phyloP scores from a whole-genome alignment of 1,140 invertebrate genomes.

The Brachionus manjavacas region DNA sequence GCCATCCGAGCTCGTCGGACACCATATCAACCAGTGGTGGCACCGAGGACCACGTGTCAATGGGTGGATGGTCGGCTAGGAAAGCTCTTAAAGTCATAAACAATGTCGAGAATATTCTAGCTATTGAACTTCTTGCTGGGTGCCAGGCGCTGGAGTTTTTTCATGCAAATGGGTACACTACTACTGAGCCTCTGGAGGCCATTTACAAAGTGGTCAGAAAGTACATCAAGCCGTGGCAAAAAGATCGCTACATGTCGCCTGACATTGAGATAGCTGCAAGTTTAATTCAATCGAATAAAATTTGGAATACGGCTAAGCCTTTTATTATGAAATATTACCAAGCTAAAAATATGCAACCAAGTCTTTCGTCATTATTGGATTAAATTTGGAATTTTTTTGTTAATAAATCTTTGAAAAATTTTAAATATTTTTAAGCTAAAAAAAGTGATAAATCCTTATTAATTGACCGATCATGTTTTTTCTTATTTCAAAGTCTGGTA shows the following conservation, averaged over 20 bases:
- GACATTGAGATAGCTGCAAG: slow-evolving; percentile 65
- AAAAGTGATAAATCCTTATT: too few relatives aligned
- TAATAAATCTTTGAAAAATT: not conserved
- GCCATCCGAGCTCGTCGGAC: slow-evolving; percentile 70
- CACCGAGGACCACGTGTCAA: slow-evolving; percentile 72
- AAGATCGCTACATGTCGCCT: slow-evolving; percentile 67
- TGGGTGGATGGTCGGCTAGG: slow-evolving; percentile 70
- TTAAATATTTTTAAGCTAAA: not conserved
- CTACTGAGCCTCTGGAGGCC: slow-evolving; percentile 67
- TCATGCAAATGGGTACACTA: slow-evolving; percentile 63
- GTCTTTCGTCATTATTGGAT: not conserved
- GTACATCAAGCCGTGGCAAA: slow-evolving; percentile 62
- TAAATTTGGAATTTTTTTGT: slow-evolving; percentile 4
- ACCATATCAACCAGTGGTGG: slow-evolving; percentile 69
- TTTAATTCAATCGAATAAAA: slow-evolving; percentile 62
- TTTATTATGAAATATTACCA: slow-evolving; percentile 24
- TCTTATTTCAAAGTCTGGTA: too few relatives aligned
- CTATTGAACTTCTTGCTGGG: slow-evolving; percentile 68
- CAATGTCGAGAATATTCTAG: slow-evolving; percentile 67
- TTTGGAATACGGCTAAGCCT: slow-evolving; percentile 20
- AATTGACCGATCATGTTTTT: too few relatives aligned
- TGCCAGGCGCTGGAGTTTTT: slow-evolving; percentile 73
- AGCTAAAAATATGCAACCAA: not conserved
- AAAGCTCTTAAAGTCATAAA: slow-evolving; percentile 66
- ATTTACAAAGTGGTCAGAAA: slow-evolving; percentile 61